Evolutionary conservation across 2,888 invertebrate species (phyloP).

Genomic region (Epinotia brunnichana): DNA sequence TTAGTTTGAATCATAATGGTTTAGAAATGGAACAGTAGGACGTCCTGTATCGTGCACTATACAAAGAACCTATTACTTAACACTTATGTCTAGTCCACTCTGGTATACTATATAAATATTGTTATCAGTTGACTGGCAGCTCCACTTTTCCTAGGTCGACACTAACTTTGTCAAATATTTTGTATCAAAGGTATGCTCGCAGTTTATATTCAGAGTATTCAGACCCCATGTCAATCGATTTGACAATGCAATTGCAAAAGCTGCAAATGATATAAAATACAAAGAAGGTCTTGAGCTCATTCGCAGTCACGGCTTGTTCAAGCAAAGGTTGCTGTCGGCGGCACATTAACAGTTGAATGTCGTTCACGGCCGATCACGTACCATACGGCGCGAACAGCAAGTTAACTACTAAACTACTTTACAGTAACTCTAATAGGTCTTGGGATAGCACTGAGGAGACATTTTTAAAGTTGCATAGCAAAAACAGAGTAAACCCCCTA

Average conservation of each 20-base stretch:
- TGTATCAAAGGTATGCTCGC: background rate
- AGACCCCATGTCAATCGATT: slow-evolving; percentile 3
- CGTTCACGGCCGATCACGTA: slow-evolving; percentile 23
- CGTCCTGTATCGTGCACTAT: no score
- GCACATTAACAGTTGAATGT: slow-evolving; percentile 17
- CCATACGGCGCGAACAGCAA: slow-evolving; percentile 2
- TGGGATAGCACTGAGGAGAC: background rate
- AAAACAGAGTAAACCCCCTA: no score
- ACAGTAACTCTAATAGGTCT: background rate
- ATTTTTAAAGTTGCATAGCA: no score
- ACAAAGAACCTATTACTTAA: no score
- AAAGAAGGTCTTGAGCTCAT: slow-evolving; percentile 28
- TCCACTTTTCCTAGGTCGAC: no score
- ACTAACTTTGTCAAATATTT: background rate
- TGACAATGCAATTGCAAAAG: slow-evolving; percentile 11
- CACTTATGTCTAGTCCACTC: no score
- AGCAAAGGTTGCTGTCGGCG: slow-evolving; percentile 20
- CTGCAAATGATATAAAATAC: slow-evolving; percentile 13
- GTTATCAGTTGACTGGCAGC: no score
- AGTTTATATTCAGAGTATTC: slow-evolving; percentile 1
- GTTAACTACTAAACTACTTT: slow-evolving; percentile 10
- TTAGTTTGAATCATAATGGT: no score
- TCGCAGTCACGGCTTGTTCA: slow-evolving; percentile 25
- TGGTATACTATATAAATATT: no score
- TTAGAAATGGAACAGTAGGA: no score